Evolutionary conservation across 2,888 invertebrate species (phyloP).

Genomic region (Ectemnius continuus): DNA sequence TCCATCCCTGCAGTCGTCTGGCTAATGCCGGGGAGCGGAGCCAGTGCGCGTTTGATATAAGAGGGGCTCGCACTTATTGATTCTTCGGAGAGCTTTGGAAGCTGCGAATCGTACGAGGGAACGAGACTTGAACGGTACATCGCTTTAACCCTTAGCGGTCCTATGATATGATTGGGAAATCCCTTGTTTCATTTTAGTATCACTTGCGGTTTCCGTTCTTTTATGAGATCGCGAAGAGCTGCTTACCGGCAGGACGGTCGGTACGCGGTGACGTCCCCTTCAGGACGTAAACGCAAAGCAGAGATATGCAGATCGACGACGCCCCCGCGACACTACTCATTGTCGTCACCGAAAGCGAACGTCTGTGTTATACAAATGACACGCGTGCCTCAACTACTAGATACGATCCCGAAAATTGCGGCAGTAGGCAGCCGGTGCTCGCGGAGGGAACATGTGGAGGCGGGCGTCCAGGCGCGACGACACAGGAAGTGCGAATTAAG

Average conservation of each 20-base stretch:
- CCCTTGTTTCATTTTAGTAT: too few relatives aligned
- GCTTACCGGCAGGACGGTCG: constrained; percentile 44
- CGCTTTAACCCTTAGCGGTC: too few relatives aligned
- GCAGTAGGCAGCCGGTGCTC: constrained; percentile 44
- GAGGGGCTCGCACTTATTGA: too few relatives aligned
- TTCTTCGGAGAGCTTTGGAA: too few relatives aligned
- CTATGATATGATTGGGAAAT: too few relatives aligned
- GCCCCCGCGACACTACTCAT: constrained; percentile 64
- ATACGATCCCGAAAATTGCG: constrained; percentile 48
- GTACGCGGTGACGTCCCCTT: constrained; percentile 38
- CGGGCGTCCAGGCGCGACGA: constrained; percentile 27
- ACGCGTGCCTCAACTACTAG: constrained; percentile 58
- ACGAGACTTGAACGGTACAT: too few relatives aligned
- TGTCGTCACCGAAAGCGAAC: constrained; percentile 43
- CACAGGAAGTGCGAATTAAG: constrained; percentile 74
- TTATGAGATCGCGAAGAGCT: background rate
- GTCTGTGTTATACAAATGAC: constrained; percentile 40
- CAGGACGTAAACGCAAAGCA: constrained; percentile 72
- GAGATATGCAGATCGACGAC: constrained; percentile 72
- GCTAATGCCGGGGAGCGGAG: too few relatives aligned
- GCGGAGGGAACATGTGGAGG: constrained; percentile 22
- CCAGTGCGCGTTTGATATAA: too few relatives aligned
- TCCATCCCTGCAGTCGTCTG: background rate
- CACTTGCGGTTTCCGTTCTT: too few relatives aligned
- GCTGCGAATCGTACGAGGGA: too few relatives aligned